Evolutionary conservation across 2,888 invertebrate genomes (phyloP), one percentile per base, ranked within the genome.

Genomic region (Thymelicus acteon): DNA sequence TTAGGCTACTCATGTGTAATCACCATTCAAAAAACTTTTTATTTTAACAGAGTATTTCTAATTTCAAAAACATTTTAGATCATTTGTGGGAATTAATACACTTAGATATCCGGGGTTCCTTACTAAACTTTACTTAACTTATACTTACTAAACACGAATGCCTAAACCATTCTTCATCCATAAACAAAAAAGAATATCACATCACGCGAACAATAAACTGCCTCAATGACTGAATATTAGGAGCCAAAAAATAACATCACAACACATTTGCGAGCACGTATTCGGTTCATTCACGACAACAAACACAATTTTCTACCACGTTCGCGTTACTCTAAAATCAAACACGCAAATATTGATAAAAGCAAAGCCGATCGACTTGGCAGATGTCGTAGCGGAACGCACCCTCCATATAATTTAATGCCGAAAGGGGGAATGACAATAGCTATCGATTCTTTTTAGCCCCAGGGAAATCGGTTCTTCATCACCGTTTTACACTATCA

Each of bases 311-410:
- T 81, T 75, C 76, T 76, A 79, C 76, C 73, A 74, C 78, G 75
- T 78, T 80, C 78, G 75, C 77, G 79, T 83, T 80, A 85, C 80
- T 84, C 80, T 76, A 86, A 84, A 87, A 86, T 86, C 82, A 86
- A 88, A 87, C 84, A 87, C 85, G 86, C 85, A 90, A 90, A 91
- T 88, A 89, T 90, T 88, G 89, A 87, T 85, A 87, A 84, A 87
- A 84, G 85, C 83, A 85, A 88, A 86, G 85, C 85, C 85, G 85
- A 88, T 84, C 80, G 85, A 84, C 83, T 85, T 82, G 81, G 83
- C 92, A 92, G 89, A 91, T 91, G 91, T 86, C 69, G 66, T 13
- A 60, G 67, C 68, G 63, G 64, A 75, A 76, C 79, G 80, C 87
- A 85, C 89, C 90, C 90, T 88, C 78, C 81, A 84, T 85, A 85